Evolutionary conservation across 1,140 invertebrate species (phyloP).

Genomic region (Paraescarpia echinospica): DNA sequence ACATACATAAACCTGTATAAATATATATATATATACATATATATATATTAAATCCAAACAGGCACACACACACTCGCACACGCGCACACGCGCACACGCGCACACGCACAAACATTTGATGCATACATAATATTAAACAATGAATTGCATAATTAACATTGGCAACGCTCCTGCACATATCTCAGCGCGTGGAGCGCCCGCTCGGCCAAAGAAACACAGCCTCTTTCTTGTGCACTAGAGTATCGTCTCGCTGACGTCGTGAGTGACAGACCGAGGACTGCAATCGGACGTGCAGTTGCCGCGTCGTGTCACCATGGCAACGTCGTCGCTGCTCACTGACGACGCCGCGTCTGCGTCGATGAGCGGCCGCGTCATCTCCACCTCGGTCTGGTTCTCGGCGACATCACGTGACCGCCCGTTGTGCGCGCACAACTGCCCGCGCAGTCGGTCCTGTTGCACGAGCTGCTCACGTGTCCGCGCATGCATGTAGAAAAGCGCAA

Average conservation of each 20-base stretch:
- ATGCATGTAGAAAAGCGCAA: slow-evolving; percentile 90
- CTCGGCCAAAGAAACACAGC: background rate
- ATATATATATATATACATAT: too few relatives aligned
- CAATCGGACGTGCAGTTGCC: too few relatives aligned
- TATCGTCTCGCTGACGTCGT: background rate
- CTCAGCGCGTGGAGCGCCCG: too few relatives aligned
- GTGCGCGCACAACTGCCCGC: background rate
- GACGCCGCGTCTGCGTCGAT: background rate
- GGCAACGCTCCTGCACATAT: background rate
- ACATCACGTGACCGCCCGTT: background rate
- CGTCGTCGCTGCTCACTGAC: too few relatives aligned
- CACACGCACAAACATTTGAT: too few relatives aligned
- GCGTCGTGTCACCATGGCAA: too few relatives aligned
- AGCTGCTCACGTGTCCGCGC: slow-evolving; percentile 26
- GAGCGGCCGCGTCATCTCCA: background rate
- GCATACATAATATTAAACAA: background rate
- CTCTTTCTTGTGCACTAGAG: background rate
- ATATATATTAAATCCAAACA: too few relatives aligned
- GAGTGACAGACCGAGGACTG: too few relatives aligned
- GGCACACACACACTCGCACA: background rate
- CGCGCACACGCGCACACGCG: background rate
- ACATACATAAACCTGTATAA: too few relatives aligned
- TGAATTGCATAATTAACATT: background rate
- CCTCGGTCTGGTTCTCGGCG: background rate
- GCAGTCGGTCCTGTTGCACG: background rate